Percentiles rank a stretch among this genome's conserved stretches.
Evolutionary conservation across 2,888 invertebrate genomes (phyloP).

Genomic region (Aromia moschata): DNA sequence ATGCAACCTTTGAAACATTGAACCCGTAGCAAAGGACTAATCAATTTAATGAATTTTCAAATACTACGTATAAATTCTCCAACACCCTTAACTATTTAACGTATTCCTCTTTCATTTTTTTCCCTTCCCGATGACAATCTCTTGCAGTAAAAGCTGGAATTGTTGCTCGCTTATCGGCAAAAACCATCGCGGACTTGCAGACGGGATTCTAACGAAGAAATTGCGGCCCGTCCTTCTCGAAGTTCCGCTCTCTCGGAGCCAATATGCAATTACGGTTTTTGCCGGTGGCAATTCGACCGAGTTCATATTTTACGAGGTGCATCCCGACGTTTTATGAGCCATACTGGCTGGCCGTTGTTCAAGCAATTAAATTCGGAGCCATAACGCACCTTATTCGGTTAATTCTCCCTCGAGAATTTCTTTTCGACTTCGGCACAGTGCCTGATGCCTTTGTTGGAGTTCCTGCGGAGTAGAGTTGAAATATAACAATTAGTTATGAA

Average conservation of each 20-base stretch:
- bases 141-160: slow-evolving; percentile 5
- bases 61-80: no score
- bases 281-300: slow-evolving; percentile 52
- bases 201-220: slow-evolving; percentile 15
- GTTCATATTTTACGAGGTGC: slow-evolving; percentile 58
- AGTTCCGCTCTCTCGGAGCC: slow-evolving; percentile 36
- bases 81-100: no score
- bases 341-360: slow-evolving; percentile 51
- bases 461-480: no score
- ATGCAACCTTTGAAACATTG: no score
- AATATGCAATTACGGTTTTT: slow-evolving; percentile 59
- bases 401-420: slow-evolving; percentile 11
- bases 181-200: slow-evolving; percentile 25
- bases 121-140: neutral
- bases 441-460: no score
- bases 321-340: slow-evolving; percentile 56
- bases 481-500: no score
- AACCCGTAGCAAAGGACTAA: no score
- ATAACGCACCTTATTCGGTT: slow-evolving; percentile 38
- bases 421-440: no score
- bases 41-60: no score
- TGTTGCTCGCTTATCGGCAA: slow-evolving; percentile 35
- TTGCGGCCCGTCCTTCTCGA: slow-evolving; percentile 7
- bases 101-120: no score
- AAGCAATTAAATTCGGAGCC: slow-evolving; percentile 53